Percentiles rank a stretch among this genome's conserved stretches.
Conservation (phyloP, 2,113 vertebrate genomes). For the Cercocebus atys region DNA sequence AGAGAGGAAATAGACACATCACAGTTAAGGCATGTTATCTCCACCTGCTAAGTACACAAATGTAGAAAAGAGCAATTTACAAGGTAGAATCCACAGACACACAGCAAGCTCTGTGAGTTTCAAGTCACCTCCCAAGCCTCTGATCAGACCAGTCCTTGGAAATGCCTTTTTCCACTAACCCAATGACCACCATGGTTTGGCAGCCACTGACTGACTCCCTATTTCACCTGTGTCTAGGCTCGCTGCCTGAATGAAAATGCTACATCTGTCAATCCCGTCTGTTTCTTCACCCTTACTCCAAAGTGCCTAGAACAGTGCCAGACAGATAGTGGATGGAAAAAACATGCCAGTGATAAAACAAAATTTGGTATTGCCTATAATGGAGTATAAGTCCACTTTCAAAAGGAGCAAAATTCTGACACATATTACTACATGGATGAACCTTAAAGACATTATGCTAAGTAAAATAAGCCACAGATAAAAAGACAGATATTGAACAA, state of each 20-base stretch:
- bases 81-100: background rate
- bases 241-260: background rate
- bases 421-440: background rate
- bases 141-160: background rate
- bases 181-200: too few species aligned
- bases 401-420: background rate
- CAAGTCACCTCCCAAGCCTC: background rate
- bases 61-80: background rate
- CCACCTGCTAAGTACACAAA: background rate
- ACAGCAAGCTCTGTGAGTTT: background rate
- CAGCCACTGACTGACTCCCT: too few species aligned
- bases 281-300: too few species aligned
- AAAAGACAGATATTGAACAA: background rate
- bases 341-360: background rate
- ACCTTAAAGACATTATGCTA: background rate
- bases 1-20: background rate
- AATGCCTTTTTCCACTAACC: background rate
- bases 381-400: background rate
- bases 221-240: background rate
- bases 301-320: background rate
- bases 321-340: rapidly evolving
- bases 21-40: background rate
- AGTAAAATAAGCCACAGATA: background rate
- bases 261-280: rapidly evolving
- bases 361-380: rapidly evolving